These are phyloP conservation scores for Callopanchax toddi DNA, from an alignment of 2,113 vertebrate genomes.

Conservation along the genomic window DNA sequence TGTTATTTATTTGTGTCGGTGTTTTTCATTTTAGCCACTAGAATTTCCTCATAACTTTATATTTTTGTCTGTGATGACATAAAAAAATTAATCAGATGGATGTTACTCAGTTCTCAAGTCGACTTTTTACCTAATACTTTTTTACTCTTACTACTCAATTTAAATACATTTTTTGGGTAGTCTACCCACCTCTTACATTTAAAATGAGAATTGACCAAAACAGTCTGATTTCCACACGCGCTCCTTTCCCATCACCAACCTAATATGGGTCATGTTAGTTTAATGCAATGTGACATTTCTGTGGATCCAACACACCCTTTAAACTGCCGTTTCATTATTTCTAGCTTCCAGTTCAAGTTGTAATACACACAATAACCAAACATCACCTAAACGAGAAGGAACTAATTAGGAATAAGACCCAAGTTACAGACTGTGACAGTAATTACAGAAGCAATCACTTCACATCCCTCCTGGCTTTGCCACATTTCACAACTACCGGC, in stretches of 20 bases:
- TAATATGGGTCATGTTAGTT: constrained; percentile 18
- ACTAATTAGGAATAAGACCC: constrained; percentile 58
- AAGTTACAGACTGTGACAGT: constrained; percentile 70
- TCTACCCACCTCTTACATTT: too few species aligned
- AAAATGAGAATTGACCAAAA: neutral
- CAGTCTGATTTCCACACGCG: neutral
- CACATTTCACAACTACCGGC: constrained; percentile 69
- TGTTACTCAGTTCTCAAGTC: too few species aligned
- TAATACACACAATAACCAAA: constrained; percentile 38
- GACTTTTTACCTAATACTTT: too few species aligned
- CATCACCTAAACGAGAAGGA: constrained; percentile 54
- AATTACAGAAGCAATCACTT: constrained; percentile 74
- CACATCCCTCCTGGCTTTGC: constrained; percentile 72
- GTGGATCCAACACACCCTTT: neutral
- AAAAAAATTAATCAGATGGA: too few species aligned
- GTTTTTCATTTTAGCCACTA: too few species aligned
- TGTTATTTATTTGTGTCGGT: too few species aligned
- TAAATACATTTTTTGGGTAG: too few species aligned
- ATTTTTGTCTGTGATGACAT: too few species aligned
- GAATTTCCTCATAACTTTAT: too few species aligned
- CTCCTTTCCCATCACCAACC: constrained; percentile 21
- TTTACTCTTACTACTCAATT: too few species aligned
- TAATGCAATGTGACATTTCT: neutral
- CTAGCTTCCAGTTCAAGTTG: constrained; percentile 5
- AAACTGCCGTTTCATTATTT: constrained; percentile 24